Conservation (phyloP, 2,113 vertebrate genomes). For the Progne subis region DNA sequence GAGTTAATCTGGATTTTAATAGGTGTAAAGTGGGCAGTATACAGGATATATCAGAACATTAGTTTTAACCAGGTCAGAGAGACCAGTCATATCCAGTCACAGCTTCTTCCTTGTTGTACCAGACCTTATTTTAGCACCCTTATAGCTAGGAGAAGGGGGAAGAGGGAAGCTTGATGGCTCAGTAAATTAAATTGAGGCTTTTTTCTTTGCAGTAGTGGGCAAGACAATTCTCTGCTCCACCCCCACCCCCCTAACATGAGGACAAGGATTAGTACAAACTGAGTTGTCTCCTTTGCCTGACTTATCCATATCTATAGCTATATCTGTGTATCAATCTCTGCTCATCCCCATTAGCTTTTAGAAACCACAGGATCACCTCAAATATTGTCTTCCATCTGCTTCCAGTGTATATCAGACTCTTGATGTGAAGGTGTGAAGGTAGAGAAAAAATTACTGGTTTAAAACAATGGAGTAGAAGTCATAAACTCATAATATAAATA, state of each 20-base stretch:
- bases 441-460: not conserved
- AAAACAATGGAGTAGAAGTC: not conserved
- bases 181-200: conserved; percentile 25
- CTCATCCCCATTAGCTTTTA: not conserved
- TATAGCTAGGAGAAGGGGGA: not conserved
- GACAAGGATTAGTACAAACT: conserved; percentile 18
- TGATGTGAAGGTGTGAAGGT: not conserved
- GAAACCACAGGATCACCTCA: not conserved
- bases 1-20: conserved; percentile 2
- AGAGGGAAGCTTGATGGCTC: not conserved
- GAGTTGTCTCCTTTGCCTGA: not conserved
- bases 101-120: conserved; percentile 9
- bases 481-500: not conserved
- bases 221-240: not conserved
- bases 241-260: fast-evolving
- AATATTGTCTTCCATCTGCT: not conserved
- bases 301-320: not conserved
- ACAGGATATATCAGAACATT: not conserved
- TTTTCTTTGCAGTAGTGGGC: not conserved
- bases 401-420: not conserved
- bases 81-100: not conserved
- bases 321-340: not conserved
- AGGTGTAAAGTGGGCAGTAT: not conserved
- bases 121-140: conserved; percentile 5
- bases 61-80: not conserved